Conservation (phyloP, 2,888 invertebrate genomes). For the Xestia xanthographa region DNA sequence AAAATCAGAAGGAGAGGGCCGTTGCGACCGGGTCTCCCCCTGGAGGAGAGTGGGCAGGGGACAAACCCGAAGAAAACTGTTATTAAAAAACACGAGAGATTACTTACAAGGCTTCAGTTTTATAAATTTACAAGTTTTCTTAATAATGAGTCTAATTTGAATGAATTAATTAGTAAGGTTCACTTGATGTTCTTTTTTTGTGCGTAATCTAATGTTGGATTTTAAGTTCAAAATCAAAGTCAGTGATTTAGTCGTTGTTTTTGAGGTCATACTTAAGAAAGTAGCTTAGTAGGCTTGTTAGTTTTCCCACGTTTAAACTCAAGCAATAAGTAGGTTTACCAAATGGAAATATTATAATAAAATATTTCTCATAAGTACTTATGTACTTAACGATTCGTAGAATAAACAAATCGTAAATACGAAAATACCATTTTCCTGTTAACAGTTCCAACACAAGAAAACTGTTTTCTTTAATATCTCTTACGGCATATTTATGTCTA, state of each 20-base stretch:
- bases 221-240: not conserved
- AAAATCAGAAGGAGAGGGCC: slow-evolving; percentile 85
- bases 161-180: slow-evolving; percentile 19
- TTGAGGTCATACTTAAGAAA: not conserved
- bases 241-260: not conserved
- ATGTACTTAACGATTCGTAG: slow-evolving; percentile 5
- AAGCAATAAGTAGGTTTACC: not conserved
- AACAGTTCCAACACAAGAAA: slow-evolving; percentile 37
- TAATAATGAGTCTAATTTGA: slow-evolving; percentile 37
- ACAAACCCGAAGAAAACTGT: slow-evolving; percentile 84
- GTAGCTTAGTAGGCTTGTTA: not conserved
- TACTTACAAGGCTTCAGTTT: slow-evolving; percentile 81
- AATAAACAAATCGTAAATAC: slow-evolving; percentile 41
- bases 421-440: slow-evolving; percentile 43
- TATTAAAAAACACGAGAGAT: slow-evolving; percentile 86
- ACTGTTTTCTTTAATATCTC: slow-evolving; percentile 40
- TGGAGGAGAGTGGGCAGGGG: slow-evolving; percentile 79
- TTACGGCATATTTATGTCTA: slow-evolving; percentile 43
- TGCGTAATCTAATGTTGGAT: not conserved
- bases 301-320: not conserved
- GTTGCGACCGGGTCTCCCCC: slow-evolving; percentile 64
- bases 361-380: not conserved
- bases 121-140: slow-evolving; percentile 69
- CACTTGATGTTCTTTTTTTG: not conserved
- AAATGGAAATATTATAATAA: slow-evolving; percentile 9